Evolutionary conservation across 2,113 vertebrate species (phyloP), one percentile per base, ranked within the genome.

Genomic region (Syngnathus typhle): DNA sequence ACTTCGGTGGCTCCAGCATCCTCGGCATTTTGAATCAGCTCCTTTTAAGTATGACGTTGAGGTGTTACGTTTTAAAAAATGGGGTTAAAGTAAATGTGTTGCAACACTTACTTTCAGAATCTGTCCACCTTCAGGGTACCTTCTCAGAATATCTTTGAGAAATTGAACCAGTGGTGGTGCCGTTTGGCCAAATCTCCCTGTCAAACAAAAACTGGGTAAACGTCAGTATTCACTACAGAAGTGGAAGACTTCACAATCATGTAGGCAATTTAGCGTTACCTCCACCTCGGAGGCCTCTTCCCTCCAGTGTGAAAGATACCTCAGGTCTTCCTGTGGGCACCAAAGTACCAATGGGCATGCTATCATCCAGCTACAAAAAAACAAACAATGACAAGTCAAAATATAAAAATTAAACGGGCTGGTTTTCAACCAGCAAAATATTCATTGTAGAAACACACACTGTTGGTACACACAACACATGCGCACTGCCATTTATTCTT

Each of bases 11-110:
- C 97, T 73, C 96, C 96, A 65, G 97, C 97, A 89, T 99, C 97
- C 82, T 99, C 97, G 60, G 97, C 96, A 88, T 99, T 99, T 85
- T 99, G 96, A 87, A 99, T 98, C 85, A 99, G 85, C 69, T 99
- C 97, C 97, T 99, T 21, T 52, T 60, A 68, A 77, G 71, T 4
- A 41, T 6, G 67, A 36, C 19, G 69, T 23, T 70, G 52, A 60
- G 3, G 3, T 18, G 13, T 39, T 27, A 32, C 8, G 44, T 41
- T 51, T 32, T 36, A 3, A 2, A 13, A 58, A 58, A 58, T 15
- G 12, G 11, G 36, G 36, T 43, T 43, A 43, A 62, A 21, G n/a
- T 43, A 37, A 64, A 16, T 27, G 10, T 37, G 47, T 37, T 21
- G 7, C 39, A 8, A 10, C 7, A 67, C 83, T 77, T 92, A 99